phyloP scores from a whole-genome alignment of 2,113 vertebrate genomes.

The Elephantulus edwardii region DNA sequence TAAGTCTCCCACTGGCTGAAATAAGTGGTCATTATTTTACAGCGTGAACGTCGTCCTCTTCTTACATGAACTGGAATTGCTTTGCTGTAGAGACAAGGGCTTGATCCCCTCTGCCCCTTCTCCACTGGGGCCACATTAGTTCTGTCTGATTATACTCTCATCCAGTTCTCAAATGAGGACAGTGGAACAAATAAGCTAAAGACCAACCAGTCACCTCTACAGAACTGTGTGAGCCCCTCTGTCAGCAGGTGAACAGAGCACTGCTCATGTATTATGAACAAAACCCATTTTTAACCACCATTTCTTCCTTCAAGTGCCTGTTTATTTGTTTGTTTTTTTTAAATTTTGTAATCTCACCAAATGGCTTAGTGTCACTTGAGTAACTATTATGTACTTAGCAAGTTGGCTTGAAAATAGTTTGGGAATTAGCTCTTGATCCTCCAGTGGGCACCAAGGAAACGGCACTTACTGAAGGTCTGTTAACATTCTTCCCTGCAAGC shows the following conservation, averaged over 20 bases:
- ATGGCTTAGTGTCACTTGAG: constrained; percentile 41
- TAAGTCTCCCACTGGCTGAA: neutral
- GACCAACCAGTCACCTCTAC: neutral
- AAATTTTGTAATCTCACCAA: constrained; percentile 11
- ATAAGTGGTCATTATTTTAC: neutral
- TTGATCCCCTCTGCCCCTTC: neutral
- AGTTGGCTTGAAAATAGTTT: constrained; percentile 38
- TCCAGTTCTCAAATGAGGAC: neutral
- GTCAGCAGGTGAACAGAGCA: neutral
- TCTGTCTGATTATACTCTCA: neutral
- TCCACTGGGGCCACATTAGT: neutral
- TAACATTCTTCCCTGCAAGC: fast-evolving
- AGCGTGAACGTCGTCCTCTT: neutral
- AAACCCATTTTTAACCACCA: neutral
- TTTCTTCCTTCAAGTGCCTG: neutral
- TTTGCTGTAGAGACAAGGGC: neutral
- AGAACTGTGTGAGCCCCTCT: neutral
- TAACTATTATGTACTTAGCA: constrained; percentile 27
- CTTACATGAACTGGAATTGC: neutral
- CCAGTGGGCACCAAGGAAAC: neutral
- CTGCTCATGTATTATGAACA: neutral
- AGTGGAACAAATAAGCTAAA: neutral
- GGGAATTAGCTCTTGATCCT: constrained; percentile 17
- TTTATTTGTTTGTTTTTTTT: neutral
- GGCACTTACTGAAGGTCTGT: neutral